These are phyloP conservation scores for Acanthurus leucopareius DNA, from an alignment of 2,797 vertebrate genomes.

Conservation along the genomic window DNA sequence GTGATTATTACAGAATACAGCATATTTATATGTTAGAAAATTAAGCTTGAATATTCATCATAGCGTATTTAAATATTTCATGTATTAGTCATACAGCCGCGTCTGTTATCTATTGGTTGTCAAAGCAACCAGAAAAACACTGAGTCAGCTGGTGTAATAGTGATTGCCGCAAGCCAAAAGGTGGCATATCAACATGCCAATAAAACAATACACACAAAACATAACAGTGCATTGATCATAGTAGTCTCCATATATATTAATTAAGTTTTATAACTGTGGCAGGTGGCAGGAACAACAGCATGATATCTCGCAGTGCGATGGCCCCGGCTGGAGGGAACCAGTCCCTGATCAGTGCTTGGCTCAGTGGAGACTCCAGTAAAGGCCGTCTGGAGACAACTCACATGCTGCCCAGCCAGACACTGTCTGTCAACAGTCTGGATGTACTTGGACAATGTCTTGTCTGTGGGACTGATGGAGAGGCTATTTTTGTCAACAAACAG, in stretches of 20 bases:
- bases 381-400: conserved; percentile 94
- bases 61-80: background rate
- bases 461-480: conserved; percentile 96
- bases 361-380: conserved; percentile 92
- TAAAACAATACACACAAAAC: background rate
- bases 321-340: conserved; percentile 87
- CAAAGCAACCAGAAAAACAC: background rate
- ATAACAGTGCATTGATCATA: background rate
- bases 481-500: conserved; percentile 93
- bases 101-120: conserved; percentile 2
- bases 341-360: conserved; percentile 91
- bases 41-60: background rate
- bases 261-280: conserved; percentile 30
- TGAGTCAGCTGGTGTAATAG: conserved; percentile 1
- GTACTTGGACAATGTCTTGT: conserved; percentile 94
- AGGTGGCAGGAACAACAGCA: conserved; percentile 91
- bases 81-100: background rate
- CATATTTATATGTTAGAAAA: background rate
- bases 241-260: background rate
- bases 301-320: conserved; percentile 87
- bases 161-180: background rate
- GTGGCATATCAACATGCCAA: background rate
- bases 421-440: conserved; percentile 96
- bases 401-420: conserved; percentile 92
- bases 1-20: background rate